Evolutionary conservation across 2,113 vertebrate species (phyloP), one percentile per base, ranked within the genome.

Genomic region (Coracopsis vasa): DNA sequence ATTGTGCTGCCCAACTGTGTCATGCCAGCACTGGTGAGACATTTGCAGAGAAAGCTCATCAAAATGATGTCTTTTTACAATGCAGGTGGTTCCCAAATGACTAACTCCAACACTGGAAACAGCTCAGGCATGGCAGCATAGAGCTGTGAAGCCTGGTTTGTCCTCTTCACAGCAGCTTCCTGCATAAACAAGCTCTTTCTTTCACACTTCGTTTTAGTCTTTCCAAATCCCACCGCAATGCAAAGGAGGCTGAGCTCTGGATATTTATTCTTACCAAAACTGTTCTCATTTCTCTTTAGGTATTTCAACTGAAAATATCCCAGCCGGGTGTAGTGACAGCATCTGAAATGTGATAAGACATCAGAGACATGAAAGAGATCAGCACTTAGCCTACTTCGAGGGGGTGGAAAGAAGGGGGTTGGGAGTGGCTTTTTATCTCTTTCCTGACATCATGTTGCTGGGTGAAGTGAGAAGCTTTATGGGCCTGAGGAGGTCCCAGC

Each of bases 271-370:
- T 79, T 74, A 93, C 77, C 72, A 61, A 94, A 95, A 95, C 25
- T 27, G 44, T 44, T 92, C 82, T 95, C 48, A 33, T 88, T 84
- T 91, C 70, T 92, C 61, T 28, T 73, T 70, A 72, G 86, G 61
- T 92, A 92, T 81, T 94, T 92, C 77, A 80, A 93, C 69, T 58
- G 88, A 93, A 97, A 93, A 91, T 84, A 86, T 84, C 66, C 72
- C 80, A 89, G 67, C 58, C 0, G 23, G 48, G 65, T 79, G 47
- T 95, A 95, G 77, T 81, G 83, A 91, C 90, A 96, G 92, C 51
- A 86, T 75, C 72, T 61, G 65, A 92, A 93, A 94, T 81, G 80
- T 86, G 82, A n/a, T 80, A 92, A 93, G 88, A 81, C 77, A 92
- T 84, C 88, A 86, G 82, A 95, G 72, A 95, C 72, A 61, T 86